Evolutionary conservation across 64 coral and sea anemone species (phyloP), one percentile per base, ranked within the genome.

Genomic region (Anthopleura sola): DNA sequence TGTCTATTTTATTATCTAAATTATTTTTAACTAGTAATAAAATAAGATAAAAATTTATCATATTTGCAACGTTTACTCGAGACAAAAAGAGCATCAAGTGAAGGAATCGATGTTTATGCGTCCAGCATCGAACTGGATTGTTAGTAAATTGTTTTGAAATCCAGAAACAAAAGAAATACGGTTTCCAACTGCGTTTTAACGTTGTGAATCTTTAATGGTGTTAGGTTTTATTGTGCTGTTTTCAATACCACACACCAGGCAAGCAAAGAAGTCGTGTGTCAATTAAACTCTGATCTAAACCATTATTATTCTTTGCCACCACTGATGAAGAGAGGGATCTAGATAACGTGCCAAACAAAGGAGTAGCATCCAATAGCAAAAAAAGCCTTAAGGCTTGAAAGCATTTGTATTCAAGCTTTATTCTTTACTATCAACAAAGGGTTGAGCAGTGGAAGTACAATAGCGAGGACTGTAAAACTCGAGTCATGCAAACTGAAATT

Each of bases 271-370:
- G 29, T 71, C 66, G 66, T 71, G 66, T 71, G 66, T 32, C 66
- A 71, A 32, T 32, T 71, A 31, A 62, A 20, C 26, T 71, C 28
- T 32, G 34, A 69, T 33, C 66, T 28, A 33, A 69, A 71, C 66
- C 34, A 71, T 34, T 71, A 34, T 71, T 16, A 34, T 71, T 71
- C 31, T 71, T 14, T 62, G 10, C 21, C 3, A 26, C 58, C 66
- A 71, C 66, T n/a, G n/a, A 71, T 7, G 28, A 71, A 71, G 26
- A 71, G 26, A 34, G 26, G 14, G n/a, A 15, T 71, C 31, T 29
- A 71, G 66, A 71, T 71, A 71, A 71, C 14, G 28, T 71, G 66
- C n/a, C 13, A 32, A 71, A 71, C 66, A 71, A 71, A 71, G 66
- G 14, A 71, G 34, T 32, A 4, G 66, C 66, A 15, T 71, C 29